phyloP scores from a whole-genome alignment of 2,888 invertebrate genomes.

The Drosophila stalkeri region DNA sequence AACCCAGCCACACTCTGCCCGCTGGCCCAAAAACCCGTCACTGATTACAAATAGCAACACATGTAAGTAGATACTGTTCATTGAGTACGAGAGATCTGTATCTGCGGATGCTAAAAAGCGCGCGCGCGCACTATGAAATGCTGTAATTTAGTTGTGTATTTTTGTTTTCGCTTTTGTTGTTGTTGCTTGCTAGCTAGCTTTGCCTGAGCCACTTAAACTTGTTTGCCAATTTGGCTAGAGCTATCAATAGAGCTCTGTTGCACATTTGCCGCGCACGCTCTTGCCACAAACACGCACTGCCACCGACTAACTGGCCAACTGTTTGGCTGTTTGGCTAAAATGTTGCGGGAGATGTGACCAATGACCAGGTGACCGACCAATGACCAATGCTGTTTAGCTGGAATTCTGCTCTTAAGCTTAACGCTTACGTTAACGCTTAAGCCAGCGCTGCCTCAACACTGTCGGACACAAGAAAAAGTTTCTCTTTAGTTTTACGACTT shows the following conservation, averaged over 20 bases:
- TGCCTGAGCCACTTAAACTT: constrained; percentile 40
- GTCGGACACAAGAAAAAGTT: constrained; percentile 46
- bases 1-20: constrained; percentile 14
- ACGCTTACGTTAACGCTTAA: too few species aligned
- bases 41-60: constrained; percentile 38
- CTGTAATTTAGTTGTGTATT: constrained; percentile 46
- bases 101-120: constrained; percentile 12
- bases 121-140: constrained; percentile 40
- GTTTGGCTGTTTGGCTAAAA: constrained; percentile 9
- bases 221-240: constrained; percentile 67
- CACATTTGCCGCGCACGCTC: constrained; percentile 53
- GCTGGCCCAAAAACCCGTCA: constrained; percentile 25
- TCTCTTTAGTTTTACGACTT: constrained; percentile 53
- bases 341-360: constrained; percentile 16
- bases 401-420: constrained; percentile 47
- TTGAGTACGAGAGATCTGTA: constrained; percentile 2
- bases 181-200: constrained; percentile 12
- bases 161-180: not conserved
- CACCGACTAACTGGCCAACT: constrained; percentile 25
- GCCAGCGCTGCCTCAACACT: constrained; percentile 32
- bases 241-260: constrained; percentile 27
- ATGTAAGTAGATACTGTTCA: constrained; percentile 32
- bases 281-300: constrained; percentile 52
- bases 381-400: constrained; percentile 54
- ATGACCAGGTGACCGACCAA: constrained; percentile 33